phyloP scores from a whole-genome alignment of 2,797 vertebrate species.

The Coilia nasus region DNA sequence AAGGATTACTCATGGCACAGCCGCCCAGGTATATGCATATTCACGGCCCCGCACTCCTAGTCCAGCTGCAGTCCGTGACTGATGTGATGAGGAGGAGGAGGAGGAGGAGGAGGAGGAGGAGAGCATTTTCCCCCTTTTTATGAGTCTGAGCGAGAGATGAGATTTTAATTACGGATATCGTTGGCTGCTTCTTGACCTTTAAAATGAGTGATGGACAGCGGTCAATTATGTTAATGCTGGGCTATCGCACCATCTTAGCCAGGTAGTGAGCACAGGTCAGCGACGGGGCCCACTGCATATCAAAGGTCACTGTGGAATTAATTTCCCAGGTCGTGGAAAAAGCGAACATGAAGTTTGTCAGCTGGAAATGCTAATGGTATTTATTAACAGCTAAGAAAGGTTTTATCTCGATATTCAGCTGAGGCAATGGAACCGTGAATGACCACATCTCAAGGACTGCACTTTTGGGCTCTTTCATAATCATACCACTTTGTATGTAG shows the following conservation, averaged over 20 bases:
- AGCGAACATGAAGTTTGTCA: conserved; percentile 44
- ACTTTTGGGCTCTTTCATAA: neutral
- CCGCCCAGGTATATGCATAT: conserved; percentile 58
- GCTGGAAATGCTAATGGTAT: conserved; percentile 34
- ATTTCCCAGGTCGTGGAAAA: conserved; percentile 51
- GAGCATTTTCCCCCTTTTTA: conserved; percentile 57
- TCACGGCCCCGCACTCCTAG: conserved; percentile 38
- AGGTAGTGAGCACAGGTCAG: conserved; percentile 43
- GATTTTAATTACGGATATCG: conserved; percentile 71
- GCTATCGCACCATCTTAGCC: conserved; percentile 48
- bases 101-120: neutral
- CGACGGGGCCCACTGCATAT: conserved; percentile 57
- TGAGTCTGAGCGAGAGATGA: conserved; percentile 64
- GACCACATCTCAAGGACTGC: neutral
- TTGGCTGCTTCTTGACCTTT: conserved; percentile 66
- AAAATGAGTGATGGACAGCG: conserved; percentile 65
- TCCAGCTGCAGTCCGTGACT: conserved; percentile 66
- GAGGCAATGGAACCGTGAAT: conserved; percentile 40
- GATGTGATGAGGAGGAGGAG: conserved; percentile 49
- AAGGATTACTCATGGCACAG: conserved; percentile 65
- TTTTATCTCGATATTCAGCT: conserved; percentile 48
- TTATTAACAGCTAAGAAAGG: conserved; percentile 20
- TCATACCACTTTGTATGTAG: neutral
- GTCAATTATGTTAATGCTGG: conserved; percentile 66
- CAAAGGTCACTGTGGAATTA: conserved; percentile 63